Base-by-base conservation (phyloP, 2,113 vertebrate genomes). In the Dendrocopos noguchii region DNA sequence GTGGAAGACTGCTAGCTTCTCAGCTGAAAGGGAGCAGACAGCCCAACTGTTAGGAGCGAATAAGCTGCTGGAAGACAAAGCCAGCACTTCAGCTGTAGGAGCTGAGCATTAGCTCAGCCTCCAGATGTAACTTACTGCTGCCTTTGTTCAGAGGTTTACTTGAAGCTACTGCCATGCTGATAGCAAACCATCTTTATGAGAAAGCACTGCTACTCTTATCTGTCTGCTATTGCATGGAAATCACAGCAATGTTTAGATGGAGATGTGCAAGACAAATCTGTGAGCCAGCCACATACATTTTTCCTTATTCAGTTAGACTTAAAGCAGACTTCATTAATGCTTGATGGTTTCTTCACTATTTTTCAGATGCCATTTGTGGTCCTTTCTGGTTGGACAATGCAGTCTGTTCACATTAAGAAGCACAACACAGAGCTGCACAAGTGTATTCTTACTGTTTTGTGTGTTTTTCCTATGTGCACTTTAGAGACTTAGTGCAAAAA, bases 41-140 rank as follows among this genome's bases (percentile, higher is more conserved):
- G 2, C 55, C 27, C 14, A 56, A 56, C 46, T 42, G 14, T 12
- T 31, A 25, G 56, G 31, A 71, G 55, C 57, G 55, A 55, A 87
- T 80, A 68, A 68, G 71, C 72, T 95, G 67, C 90, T 84, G 74
- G 66, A n/a, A 76, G 66, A 31, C 78, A 75, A 84, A 92, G 46
- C 31, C 11, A 3, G 19, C 1, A 1, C 78, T 84, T 4, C 2
- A 34, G 4, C 34, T 76, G 63, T 57, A 46, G 46, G 39, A 66
- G 20, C 52, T 73, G 67, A 65, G 71, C 63, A 28, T 71, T 72
- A 74, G 42, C 76, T 71, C 52, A 63, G 61, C 28, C 27, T 42
- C 39, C 68, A 33, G 68, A 6, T 80, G 18, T 12, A 72, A 73
- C 27, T 59, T 84, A 8, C 29, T 77, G 52, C 56, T 80, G 83